phyloP scores from a whole-genome alignment of 2,113 vertebrate genomes.

The Butorides virescens region DNA sequence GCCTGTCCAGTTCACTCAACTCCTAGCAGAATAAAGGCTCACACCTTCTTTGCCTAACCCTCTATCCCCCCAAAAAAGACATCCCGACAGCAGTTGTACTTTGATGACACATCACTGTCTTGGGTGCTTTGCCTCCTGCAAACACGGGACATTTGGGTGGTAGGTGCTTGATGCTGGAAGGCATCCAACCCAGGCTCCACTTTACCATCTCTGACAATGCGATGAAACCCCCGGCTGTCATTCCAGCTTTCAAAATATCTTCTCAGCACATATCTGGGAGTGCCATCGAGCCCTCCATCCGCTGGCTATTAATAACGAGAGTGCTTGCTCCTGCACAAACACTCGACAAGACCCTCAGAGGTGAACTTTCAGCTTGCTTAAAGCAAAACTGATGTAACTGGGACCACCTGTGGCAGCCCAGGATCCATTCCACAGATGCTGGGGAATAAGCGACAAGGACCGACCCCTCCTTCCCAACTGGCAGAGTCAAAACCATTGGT shows the following conservation, averaged over 20 bases:
- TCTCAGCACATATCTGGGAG: background rate
- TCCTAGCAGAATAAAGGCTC: background rate
- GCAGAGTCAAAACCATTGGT: background rate
- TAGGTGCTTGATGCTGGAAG: background rate
- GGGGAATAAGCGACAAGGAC: background rate
- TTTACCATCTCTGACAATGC: background rate
- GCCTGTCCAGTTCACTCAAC: background rate
- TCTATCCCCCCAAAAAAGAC: background rate
- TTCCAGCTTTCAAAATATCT: background rate
- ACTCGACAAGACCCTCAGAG: background rate
- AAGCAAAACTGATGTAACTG: background rate
- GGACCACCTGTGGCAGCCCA: background rate
- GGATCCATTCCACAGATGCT: background rate
- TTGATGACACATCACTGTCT: background rate
- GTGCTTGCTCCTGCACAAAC: fast-evolving
- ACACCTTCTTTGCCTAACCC: background rate
- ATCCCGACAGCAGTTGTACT: background rate
- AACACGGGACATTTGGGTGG: fast-evolving
- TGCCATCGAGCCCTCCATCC: fast-evolving
- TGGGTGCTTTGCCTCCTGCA: background rate
- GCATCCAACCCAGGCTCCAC: background rate
- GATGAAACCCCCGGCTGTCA: background rate
- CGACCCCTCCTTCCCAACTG: background rate
- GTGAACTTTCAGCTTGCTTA: background rate
- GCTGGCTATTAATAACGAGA: background rate